Evolutionary conservation across 2,888 invertebrate genomes (phyloP).

Genomic region (Ctenicera cuprea): DNA sequence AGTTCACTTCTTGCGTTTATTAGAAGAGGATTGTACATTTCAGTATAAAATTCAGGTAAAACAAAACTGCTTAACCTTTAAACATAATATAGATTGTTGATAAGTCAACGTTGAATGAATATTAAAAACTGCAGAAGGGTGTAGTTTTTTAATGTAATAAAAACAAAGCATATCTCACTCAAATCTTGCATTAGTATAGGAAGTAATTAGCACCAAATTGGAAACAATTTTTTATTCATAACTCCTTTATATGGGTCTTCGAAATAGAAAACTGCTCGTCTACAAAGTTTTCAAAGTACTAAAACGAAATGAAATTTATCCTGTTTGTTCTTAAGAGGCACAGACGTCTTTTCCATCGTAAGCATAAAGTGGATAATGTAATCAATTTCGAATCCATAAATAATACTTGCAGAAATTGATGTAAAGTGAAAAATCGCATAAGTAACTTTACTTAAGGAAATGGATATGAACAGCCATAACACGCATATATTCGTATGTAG

Average conservation of each 20-base stretch:
- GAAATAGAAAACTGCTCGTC: background rate
- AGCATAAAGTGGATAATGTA: conserved; percentile 54
- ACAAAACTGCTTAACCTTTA: too few species aligned
- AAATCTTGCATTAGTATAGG: too few species aligned
- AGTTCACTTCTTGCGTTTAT: too few species aligned
- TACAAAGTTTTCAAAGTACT: background rate
- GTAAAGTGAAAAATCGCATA: conserved; percentile 64
- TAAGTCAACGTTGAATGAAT: too few species aligned
- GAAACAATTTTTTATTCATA: too few species aligned
- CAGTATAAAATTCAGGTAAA: too few species aligned
- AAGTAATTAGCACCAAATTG: too few species aligned
- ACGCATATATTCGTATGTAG: conserved; percentile 55
- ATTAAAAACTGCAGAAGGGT: too few species aligned
- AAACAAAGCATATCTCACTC: too few species aligned
- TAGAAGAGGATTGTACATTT: too few species aligned
- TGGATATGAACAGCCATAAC: conserved; percentile 60
- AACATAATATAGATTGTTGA: too few species aligned
- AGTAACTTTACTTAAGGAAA: conserved; percentile 64
- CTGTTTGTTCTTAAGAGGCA: conserved; percentile 20
- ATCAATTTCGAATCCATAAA: conserved; percentile 61
- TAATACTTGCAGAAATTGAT: conserved; percentile 61
- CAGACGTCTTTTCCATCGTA: conserved; percentile 21
- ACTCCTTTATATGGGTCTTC: background rate
- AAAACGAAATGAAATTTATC: conserved; percentile 17
- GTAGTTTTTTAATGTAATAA: too few species aligned